Evolutionary conservation across 37 sponge, comb jelly and placozoan genomes (phyloP).

Genomic region (Chondrosia reniformis): DNA sequence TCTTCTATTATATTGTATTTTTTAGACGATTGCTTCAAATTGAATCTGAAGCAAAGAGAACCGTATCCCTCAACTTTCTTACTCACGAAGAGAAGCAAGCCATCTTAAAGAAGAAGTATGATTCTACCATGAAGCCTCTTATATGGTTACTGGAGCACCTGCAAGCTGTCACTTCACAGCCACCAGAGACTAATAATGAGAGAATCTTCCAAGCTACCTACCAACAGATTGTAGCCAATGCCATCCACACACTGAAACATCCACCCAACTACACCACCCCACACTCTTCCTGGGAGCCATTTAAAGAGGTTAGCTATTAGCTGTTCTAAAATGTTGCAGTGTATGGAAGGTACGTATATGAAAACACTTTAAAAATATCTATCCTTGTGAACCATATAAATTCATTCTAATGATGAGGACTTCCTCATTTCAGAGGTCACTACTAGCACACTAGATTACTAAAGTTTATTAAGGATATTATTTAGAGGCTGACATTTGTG

Average conservation of each 20-base stretch:
- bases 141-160: conserved; percentile 86
- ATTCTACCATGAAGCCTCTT: conserved; percentile 84
- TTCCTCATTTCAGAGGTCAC: no score
- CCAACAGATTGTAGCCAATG: conserved; percentile 58
- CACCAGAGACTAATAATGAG: conserved; percentile 92
- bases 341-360: no score
- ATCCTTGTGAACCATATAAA: no score
- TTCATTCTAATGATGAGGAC: no score
- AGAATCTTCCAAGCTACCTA: conserved; percentile 79
- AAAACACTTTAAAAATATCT: no score
- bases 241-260: conserved; percentile 56
- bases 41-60: conserved; percentile 74
- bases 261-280: conserved; percentile 68
- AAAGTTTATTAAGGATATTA: no score
- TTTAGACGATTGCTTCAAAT: conserved; percentile 73
- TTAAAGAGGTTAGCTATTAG: conserved; percentile 81
- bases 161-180: conserved; percentile 71
- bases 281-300: conserved; percentile 76
- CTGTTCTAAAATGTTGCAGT: no score
- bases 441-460: no score
- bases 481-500: no score
- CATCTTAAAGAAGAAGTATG: conserved; percentile 82
- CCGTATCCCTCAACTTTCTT: conserved; percentile 47
- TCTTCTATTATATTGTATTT: background rate
- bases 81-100: conserved; percentile 51